phyloP scores from a whole-genome alignment of 2,888 invertebrate genomes.

The Agrotis segetum region DNA sequence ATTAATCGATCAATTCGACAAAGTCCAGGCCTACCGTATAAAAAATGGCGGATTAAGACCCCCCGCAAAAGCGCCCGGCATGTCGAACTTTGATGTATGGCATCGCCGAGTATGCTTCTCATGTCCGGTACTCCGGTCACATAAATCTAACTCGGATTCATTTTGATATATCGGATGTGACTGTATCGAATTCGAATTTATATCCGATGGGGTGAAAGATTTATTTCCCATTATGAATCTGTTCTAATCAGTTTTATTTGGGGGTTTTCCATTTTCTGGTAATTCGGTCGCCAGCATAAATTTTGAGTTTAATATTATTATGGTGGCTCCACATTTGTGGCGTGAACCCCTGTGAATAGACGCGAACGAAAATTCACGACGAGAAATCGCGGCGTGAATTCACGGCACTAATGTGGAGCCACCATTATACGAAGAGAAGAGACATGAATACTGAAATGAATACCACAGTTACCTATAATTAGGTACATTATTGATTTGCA shows the following conservation, averaged over 20 bases:
- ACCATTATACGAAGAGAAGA: not conserved
- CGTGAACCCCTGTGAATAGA: no score
- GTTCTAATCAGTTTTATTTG: not conserved
- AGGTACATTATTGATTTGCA: no score
- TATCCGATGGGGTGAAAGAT: not conserved
- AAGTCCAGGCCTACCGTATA: no score
- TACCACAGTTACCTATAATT: no score
- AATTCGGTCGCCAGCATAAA: not conserved
- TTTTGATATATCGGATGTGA: slow-evolving; percentile 18
- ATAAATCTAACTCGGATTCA: slow-evolving; percentile 43
- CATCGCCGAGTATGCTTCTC: slow-evolving; percentile 4
- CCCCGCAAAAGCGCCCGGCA: not conserved
- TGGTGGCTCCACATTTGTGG: no score
- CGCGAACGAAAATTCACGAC: no score
- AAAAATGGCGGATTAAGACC: slow-evolving; percentile 1
- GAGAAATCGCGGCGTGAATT: no score
- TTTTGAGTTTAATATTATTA: not conserved
- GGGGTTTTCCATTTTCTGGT: not conserved
- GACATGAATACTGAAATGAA: not conserved
- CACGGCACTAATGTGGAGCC: no score
- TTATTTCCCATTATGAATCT: not conserved
- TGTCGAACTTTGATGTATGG: slow-evolving; percentile 33
- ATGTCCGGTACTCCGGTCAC: slow-evolving; percentile 23
- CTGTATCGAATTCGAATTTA: slow-evolving; percentile 31
- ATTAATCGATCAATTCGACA: no score